Conservation (phyloP, 2,888 invertebrate genomes). For the Theristus sp. region DNA sequence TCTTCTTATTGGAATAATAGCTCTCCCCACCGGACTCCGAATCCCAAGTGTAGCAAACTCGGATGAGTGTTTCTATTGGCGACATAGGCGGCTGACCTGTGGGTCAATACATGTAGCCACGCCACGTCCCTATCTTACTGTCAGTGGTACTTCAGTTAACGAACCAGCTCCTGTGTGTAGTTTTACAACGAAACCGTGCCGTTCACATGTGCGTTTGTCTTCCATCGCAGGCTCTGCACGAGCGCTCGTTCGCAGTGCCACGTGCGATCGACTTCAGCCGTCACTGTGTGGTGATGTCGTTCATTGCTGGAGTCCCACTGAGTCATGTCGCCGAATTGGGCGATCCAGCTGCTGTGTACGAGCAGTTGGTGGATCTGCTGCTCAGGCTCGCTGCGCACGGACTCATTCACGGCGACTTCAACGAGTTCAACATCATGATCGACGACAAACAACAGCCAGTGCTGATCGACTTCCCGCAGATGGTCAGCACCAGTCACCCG, state of each 20-base stretch:
- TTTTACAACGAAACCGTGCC: too few species aligned
- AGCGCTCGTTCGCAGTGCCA: slow-evolving; percentile 79
- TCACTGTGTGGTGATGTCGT: slow-evolving; percentile 89
- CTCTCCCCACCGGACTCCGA: too few species aligned
- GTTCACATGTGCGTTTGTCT: too few species aligned
- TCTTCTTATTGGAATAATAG: background rate
- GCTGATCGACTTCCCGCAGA: slow-evolving; percentile 95
- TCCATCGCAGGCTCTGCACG: slow-evolving; percentile 49
- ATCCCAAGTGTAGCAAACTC: too few species aligned
- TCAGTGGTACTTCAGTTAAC: too few species aligned
- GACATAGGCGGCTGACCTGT: too few species aligned
- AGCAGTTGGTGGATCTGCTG: slow-evolving; percentile 79
- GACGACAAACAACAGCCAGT: slow-evolving; percentile 46
- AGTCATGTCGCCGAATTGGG: slow-evolving; percentile 8
- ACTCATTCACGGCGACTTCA: slow-evolving; percentile 95
- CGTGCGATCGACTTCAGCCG: slow-evolving; percentile 75
- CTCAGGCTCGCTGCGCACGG: slow-evolving; percentile 76
- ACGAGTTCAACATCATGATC: slow-evolving; percentile 89
- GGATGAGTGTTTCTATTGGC: too few species aligned
- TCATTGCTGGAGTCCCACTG: slow-evolving; percentile 45
- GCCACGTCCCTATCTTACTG: too few species aligned
- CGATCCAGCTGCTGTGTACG: slow-evolving; percentile 47
- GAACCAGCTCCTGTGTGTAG: too few species aligned
- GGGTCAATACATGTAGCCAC: too few species aligned
- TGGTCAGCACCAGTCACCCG: slow-evolving; percentile 78